Conservation (phyloP, 92 coral and sea anemone species). For the Zoanthus solanderi region DNA sequence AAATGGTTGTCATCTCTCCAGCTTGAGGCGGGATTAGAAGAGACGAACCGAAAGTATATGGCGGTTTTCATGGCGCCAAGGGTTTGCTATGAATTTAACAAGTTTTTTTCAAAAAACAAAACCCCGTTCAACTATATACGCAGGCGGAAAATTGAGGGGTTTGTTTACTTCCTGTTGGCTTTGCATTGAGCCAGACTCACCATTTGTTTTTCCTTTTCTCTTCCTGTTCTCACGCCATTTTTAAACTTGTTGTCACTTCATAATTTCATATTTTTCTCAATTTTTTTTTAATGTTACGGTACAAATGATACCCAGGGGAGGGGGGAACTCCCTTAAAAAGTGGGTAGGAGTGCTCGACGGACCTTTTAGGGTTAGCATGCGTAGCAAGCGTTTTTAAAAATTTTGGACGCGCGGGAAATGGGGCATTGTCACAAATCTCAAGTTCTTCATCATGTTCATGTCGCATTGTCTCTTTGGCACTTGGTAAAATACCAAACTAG, state of each 20-base stretch:
- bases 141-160: background rate
- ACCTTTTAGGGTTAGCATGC: too few relatives aligned
- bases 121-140: background rate
- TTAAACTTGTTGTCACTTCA: slow-evolving; percentile 10
- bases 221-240: slow-evolving; percentile 43
- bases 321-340: too few relatives aligned
- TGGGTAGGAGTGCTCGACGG: too few relatives aligned
- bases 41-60: background rate
- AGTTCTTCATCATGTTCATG: too few relatives aligned
- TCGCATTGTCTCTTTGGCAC: too few relatives aligned
- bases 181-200: background rate
- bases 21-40: background rate
- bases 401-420: too few relatives aligned
- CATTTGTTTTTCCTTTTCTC: slow-evolving; percentile 15
- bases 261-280: background rate
- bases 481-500: too few relatives aligned
- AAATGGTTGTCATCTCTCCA: background rate
- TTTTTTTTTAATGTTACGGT: background rate
- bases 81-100: background rate
- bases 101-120: background rate
- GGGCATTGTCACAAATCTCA: too few relatives aligned
- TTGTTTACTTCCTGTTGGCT: slow-evolving; percentile 33
- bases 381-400: too few relatives aligned
- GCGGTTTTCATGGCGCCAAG: background rate
- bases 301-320: background rate